Evolutionary conservation across 1,140 invertebrate species (phyloP).

Genomic region (Hylaeus volcanicus): DNA sequence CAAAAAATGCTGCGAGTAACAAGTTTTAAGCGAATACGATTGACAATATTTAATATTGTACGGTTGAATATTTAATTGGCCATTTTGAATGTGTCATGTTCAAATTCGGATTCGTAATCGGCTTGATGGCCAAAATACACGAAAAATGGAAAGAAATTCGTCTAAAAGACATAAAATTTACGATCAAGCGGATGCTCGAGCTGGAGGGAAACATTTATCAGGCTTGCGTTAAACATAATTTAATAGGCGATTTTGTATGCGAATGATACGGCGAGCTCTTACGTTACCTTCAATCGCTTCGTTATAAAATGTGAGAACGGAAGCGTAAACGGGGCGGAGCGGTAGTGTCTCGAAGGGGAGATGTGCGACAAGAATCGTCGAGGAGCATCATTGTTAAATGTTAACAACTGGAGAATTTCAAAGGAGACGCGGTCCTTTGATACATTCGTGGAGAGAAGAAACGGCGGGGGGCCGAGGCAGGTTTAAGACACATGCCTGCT

Average conservation of each 20-base stretch:
- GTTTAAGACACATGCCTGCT: slow-evolving; percentile 68
- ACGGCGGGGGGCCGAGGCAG: slow-evolving; percentile 31
- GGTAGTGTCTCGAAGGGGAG: background rate
- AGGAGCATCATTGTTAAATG: slow-evolving; percentile 68
- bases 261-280: background rate
- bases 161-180: too few relatives aligned
- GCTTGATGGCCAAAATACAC: too few relatives aligned
- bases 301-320: background rate
- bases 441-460: slow-evolving; percentile 53
- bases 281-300: background rate
- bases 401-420: slow-evolving; percentile 71
- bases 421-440: slow-evolving; percentile 67
- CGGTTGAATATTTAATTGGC: too few relatives aligned
- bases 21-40: too few relatives aligned
- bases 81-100: too few relatives aligned
- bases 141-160: too few relatives aligned
- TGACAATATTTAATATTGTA: too few relatives aligned
- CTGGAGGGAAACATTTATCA: slow-evolving; percentile 30
- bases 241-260: slow-evolving; percentile 20
- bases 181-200: slow-evolving; percentile 1
- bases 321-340: background rate
- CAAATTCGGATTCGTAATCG: too few relatives aligned
- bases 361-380: slow-evolving; percentile 62
- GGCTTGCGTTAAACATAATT: slow-evolving; percentile 36
- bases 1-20: too few relatives aligned